Evolutionary conservation across 2,888 invertebrate species (phyloP).

Genomic region (Thecophora atra): DNA sequence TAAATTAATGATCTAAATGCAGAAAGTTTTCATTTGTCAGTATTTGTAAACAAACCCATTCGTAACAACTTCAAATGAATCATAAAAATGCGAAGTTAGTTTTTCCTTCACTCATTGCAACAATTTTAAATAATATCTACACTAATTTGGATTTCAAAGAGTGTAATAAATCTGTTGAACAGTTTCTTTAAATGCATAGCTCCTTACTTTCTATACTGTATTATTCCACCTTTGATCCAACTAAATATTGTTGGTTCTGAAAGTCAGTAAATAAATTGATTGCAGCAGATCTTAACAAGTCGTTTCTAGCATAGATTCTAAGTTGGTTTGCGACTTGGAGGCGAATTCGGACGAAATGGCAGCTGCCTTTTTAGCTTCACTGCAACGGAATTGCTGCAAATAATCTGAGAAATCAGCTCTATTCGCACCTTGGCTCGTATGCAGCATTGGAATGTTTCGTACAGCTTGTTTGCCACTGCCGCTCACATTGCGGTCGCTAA

Average conservation of each 20-base stretch:
- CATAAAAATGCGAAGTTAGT: not conserved
- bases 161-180: not conserved
- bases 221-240: not conserved
- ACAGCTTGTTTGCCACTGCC: constrained; percentile 35
- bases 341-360: constrained; percentile 32
- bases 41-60: constrained; percentile 6
- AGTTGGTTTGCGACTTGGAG: constrained; percentile 49
- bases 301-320: constrained; percentile 63
- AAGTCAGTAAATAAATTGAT: not conserved
- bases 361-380: constrained; percentile 50
- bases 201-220: not conserved
- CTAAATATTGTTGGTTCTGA: not conserved
- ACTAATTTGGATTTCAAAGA: not conserved
- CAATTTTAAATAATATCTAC: not conserved
- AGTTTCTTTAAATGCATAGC: not conserved
- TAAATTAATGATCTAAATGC: constrained; percentile 31
- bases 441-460: constrained; percentile 26
- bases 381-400: constrained; percentile 52
- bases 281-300: constrained; percentile 58
- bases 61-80: constrained; percentile 8
- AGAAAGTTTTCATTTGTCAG: constrained; percentile 12
- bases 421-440: constrained; percentile 14
- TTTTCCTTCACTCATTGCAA: not conserved
- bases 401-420: constrained; percentile 53
- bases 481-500: constrained; percentile 46